These are phyloP conservation scores for Leptothorax acervorum DNA, from an alignment of 2,888 invertebrate genomes.

Conservation along the genomic window DNA sequence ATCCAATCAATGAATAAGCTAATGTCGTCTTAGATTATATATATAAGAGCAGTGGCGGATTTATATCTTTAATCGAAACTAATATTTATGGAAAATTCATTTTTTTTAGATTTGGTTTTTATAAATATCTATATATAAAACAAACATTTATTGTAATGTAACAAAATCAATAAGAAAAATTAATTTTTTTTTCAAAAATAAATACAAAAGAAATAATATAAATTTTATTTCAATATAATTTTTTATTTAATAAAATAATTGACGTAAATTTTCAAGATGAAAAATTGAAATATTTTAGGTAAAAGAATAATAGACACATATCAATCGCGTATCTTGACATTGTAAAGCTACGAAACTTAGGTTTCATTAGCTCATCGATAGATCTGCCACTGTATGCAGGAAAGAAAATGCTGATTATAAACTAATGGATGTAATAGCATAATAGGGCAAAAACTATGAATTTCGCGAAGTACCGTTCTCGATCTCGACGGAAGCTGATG, in stretches of 20 bases:
- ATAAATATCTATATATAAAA: neutral
- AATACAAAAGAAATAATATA: neutral
- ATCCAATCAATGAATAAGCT: constrained; percentile 10
- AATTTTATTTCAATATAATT: constrained; percentile 5
- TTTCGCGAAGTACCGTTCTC: neutral
- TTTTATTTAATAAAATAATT: neutral
- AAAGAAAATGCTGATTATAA: constrained; percentile 44
- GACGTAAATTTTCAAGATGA: neutral
- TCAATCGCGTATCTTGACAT: neutral
- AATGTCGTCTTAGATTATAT: neutral
- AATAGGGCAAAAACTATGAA: neutral
- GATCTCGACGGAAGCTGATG: neutral
- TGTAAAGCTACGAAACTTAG: neutral
- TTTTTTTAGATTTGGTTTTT: neutral
- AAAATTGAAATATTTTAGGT: neutral
- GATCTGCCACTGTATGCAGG: constrained; percentile 7
- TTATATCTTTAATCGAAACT: neutral
- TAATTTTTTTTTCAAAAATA: neutral
- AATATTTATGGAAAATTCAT: neutral
- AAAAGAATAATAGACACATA: neutral
- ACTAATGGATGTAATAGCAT: constrained; percentile 11
- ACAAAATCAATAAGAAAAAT: neutral
- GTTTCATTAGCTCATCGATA: neutral
- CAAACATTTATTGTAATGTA: neutral
- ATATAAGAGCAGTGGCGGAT: neutral